Evolutionary conservation across 2,888 invertebrate species (phyloP), one percentile per base, ranked within the genome.

Genomic region (Polyploca ridens): DNA sequence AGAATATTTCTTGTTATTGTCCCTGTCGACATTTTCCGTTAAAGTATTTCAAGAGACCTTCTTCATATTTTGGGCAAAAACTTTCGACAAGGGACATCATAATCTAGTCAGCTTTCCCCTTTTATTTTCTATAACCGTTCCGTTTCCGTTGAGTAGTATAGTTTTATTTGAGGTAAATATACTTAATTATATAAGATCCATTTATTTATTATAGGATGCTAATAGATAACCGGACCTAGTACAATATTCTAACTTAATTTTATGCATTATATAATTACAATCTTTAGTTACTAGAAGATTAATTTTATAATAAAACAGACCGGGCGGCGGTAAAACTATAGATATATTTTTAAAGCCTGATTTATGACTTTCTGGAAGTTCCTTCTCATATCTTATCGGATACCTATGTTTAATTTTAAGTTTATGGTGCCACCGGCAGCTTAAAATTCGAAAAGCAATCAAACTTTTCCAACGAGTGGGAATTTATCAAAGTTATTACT

Each of bases 381-480:
- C 33, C 61, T 33, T 33, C 58, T 62, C 57, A 63, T 63, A 63
- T 66, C 33, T 35, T 63, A 73, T 68, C 71, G 38, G 62, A 66
- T 67, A 46, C 16, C 16, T 58, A 58, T 58, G 33, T 58, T 58
- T 33, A 46, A 64, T 64, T 69, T 19, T 7, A 27, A 13, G 33
- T 58, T 63, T 19, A 54, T 7, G 19, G 19, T 19, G n/a, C 19
- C 19, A 54, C 63, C n/a, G 63, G 60, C 58, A 44, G 44, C 54
- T 68, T 70, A 38, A 68, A 68, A 75, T 68, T 63, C 1, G 33
- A 60, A 58, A 72, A 68, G 64, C 61, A 70, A 69, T 75, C 62
- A 66, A 70, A 71, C 65, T 71, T 72, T 66, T 13, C 60, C 33
- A 44, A 33, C 33, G 14, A 27, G 11, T 33, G 46, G 46, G 46